Base-by-base conservation (phyloP, 1,140 invertebrate species). In the Polyergus mexicanus region DNA sequence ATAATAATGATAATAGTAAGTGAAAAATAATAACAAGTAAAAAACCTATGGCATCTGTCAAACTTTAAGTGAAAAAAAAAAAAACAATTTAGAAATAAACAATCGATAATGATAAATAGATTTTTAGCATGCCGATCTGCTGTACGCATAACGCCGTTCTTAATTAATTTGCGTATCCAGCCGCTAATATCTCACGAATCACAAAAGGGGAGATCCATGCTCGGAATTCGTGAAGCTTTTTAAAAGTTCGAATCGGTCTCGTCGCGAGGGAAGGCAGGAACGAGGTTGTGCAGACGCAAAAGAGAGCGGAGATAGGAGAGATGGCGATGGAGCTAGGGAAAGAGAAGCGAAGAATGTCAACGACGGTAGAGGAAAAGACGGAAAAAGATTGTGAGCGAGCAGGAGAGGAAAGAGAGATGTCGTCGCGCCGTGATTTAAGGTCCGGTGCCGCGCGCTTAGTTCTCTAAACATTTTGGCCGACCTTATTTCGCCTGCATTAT, bases 401-500 rank as follows among this genome's bases (percentile, higher is more conserved):
- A 19, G 41, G 22, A 47, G 41, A 66, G 54, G 65, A 65, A 65
- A 35, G 75, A 22, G 66, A 51, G 87, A 86, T 83, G 90, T 86
- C 84, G 86, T 89, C 66, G 77, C 83, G 80, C 86, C 84, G 89
- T 92, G 91, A 92, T 92, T 92, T 92, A 92, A 90, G 84, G 86
- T 78, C 81, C 72, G 75, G 85, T 84, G 76, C 51, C 75, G 86
- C 75, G 86, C 81, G 90, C 90, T 92, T 92, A 89, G 87, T 93
- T 92, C 91, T 93, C 92, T 94, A 93, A 94, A 93, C 91, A 94
- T 93, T 92, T 93, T 92, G 92, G 89, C 88, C 90, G 89, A 92
- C 91, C 93, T 92, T 92, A 93, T 94, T 93, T 91, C 90, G 86
- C 87, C 88, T 91, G 92, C 92, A 92, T 94, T 93, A 93, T 92